Evolutionary conservation across 2,113 vertebrate genomes (phyloP), one percentile per base, ranked within the genome.

Genomic region (Sceloporus undulatus): DNA sequence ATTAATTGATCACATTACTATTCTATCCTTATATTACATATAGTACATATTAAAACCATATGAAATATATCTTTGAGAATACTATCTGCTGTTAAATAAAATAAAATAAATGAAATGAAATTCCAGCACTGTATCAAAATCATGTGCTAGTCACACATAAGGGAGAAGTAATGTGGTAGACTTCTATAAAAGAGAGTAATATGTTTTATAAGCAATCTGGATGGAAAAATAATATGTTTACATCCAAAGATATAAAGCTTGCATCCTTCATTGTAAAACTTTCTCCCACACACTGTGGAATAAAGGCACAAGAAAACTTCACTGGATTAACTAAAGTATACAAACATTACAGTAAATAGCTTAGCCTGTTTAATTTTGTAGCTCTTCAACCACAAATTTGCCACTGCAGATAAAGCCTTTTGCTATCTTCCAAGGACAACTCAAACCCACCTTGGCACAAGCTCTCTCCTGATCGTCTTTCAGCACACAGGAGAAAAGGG

Each of bases 1-100:
- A 91, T 84, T 75, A 91, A 90, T 84, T 78, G 29, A 85, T 29
- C 34, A 56, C 34, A 81, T 81, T 81, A 21, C n/a, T 81, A 81
- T 81, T 38, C 29, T 19, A 76, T 76, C 34, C 78, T 34, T 52
- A 59, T 59, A 48, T 29, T 34, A 34, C 34, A 34, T 34, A 34
- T 34, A 34, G 34, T 54, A 54, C 66, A 73, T 52, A 42, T 82
- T 66, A 42, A 82, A 42, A 65, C 9, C 11, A 42, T 82, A 14
- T 40, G 80, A 66, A 66, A 73, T 27, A 54, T 73, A 73, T n/a
- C 29, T 54, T 54, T 68, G 54, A 48, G 16, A 48, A 19, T 56
- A 73, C 54, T 54, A 54, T 54, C 81, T 66, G n/a, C 21, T 71
- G 66, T 84, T 34, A 54, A 34, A n/a, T 59, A 10, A 59, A 10